Base-by-base conservation (phyloP, 92 coral and sea anemone genomes). In the Phenganax subtilis region DNA sequence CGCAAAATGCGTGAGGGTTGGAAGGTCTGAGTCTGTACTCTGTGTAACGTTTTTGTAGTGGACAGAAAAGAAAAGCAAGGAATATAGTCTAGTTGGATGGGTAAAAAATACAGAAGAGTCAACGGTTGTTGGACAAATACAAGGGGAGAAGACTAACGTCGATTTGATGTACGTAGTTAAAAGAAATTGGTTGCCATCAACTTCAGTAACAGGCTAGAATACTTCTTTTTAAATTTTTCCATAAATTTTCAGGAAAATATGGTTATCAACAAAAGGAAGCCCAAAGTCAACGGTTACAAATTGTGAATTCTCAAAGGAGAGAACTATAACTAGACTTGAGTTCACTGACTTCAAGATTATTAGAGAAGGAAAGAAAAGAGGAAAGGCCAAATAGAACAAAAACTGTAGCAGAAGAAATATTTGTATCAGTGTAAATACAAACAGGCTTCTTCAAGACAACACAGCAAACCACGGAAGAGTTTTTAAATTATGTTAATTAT, bases 41-140 rank as follows among this genome's bases (percentile, higher is more conserved):
- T 27, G 47, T 67, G 47, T 80, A 44, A 54, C 54, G 1, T 68
- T 47, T 57, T 15, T 28, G 25, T 61, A 94, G 98, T 51, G 88
- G 83, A 94, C 98, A 54, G 76, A 44, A 75, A 59, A 27, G 37
- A 88, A 82, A 61, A 91, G 97, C 3, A 55, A 2, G 15, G 82
- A 87, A 54, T 90, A 88, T 51, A 84, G 89, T 9, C 86, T 94
- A 61, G 94, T 88, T 82, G 98, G 98, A 71, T 94, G 98, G 98
- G 97, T 94, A 4, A 91, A 87, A 89, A 94, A 94, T 78, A 94
- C 97, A 16, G 31, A 62, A 29, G 71, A 4, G n/a, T 76, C 67
- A 15, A 94, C 98, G 8, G 98, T 94, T 7, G 81, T 87, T 80
- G 98, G 98, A 51, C 91, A 87, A 55, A 68, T 94, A 12, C 92